Conservation (phyloP, 2,888 invertebrate species). For the Ceriagrion tenellum region DNA sequence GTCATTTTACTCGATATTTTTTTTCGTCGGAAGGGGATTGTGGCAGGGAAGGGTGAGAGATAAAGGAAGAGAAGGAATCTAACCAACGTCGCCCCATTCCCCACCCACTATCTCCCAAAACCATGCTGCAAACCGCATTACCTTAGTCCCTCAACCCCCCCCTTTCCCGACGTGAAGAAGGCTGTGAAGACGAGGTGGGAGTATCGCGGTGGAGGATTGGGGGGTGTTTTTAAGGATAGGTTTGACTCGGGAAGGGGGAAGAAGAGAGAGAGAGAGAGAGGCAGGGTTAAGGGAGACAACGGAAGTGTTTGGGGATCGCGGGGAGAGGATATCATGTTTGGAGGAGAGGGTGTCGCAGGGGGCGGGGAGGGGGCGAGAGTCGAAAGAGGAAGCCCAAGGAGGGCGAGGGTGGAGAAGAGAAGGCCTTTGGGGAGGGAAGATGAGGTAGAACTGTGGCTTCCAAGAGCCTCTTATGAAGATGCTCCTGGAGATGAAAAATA, state of each 20-base stretch:
- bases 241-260: background rate
- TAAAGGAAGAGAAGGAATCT: constrained; percentile 5
- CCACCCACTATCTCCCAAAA: background rate
- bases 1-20: background rate
- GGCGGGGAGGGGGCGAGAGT: background rate
- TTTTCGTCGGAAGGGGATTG: background rate
- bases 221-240: constrained; percentile 13
- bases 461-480: constrained; percentile 59
- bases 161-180: background rate
- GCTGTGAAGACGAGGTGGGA: background rate
- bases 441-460: constrained; percentile 59
- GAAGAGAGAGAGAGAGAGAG: background rate
- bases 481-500: constrained; percentile 56
- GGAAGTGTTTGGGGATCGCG: background rate
- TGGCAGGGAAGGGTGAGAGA: background rate
- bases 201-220: constrained; percentile 46
- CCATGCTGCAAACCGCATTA: constrained; percentile 56
- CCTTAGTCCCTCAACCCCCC: background rate
- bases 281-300: background rate
- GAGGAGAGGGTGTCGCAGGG: background rate
- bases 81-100: background rate
- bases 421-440: constrained; percentile 21
- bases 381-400: background rate
- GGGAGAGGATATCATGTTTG: background rate
- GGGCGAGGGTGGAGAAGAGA: background rate